These are phyloP conservation scores for Parascotia fuliginaria DNA, from an alignment of 2,888 invertebrate species.

Conservation along the genomic window DNA sequence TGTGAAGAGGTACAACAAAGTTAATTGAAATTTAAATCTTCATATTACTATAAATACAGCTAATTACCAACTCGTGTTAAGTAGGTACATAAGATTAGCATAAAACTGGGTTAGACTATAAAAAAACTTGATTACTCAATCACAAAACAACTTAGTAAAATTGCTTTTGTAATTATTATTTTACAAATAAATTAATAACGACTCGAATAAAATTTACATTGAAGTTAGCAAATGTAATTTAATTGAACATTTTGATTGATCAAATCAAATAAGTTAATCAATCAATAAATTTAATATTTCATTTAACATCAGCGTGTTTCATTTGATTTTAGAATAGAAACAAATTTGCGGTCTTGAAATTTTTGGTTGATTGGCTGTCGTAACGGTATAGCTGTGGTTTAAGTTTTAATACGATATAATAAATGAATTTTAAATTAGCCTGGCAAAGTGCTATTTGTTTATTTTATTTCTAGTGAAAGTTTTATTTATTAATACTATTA, in stretches of 20 bases:
- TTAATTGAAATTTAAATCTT: too few relatives aligned
- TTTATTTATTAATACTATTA: too few relatives aligned
- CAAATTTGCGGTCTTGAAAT: background rate
- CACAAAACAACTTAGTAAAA: slow-evolving; percentile 21
- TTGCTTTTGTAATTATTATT: slow-evolving; percentile 22
- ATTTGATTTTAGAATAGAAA: slow-evolving; percentile 24
- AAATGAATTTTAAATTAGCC: background rate
- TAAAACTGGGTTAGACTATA: too few relatives aligned
- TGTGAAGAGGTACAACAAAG: too few relatives aligned
- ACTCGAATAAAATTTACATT: slow-evolving; percentile 22
- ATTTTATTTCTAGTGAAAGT: too few relatives aligned
- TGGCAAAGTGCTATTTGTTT: background rate
- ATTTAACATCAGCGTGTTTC: slow-evolving; percentile 23
- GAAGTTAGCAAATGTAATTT: slow-evolving; percentile 30
- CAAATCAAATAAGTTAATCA: slow-evolving; percentile 41
- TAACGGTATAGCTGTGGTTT: too few relatives aligned
- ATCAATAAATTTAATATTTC: slow-evolving; percentile 24
- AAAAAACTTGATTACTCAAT: slow-evolving; percentile 3
- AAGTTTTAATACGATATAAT: background rate
- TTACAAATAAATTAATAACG: slow-evolving; percentile 25
- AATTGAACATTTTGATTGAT: slow-evolving; percentile 32
- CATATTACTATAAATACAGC: too few relatives aligned
- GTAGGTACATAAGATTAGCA: too few relatives aligned
- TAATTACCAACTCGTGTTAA: too few relatives aligned
- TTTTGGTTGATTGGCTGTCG: slow-evolving; percentile 1